Conservation (phyloP, 2,797 vertebrate genomes). For the Trematomus bernacchii region DNA sequence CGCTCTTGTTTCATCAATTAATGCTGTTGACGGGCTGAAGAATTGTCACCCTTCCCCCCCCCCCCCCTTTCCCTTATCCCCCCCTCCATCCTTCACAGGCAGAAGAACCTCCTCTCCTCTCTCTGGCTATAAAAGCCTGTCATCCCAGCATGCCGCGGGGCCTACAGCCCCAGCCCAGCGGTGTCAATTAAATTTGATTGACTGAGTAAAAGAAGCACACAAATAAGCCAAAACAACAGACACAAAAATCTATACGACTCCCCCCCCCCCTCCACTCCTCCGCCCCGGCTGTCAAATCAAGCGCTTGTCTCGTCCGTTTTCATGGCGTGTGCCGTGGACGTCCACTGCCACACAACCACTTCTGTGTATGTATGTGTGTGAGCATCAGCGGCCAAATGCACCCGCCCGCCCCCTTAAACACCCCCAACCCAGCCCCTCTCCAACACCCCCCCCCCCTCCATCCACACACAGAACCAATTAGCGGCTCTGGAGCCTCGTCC, state of each 20-base stretch:
- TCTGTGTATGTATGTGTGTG: conserved; percentile 25
- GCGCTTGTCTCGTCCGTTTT: conserved; percentile 93
- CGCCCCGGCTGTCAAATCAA: conserved; percentile 93
- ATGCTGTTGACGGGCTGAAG: conserved; percentile 90
- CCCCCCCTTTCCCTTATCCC: conserved; percentile 82
- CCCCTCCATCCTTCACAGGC: conserved; percentile 80
- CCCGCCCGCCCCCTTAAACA: conserved; percentile 62
- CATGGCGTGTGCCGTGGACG: conserved; percentile 76
- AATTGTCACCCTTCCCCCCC: conserved; percentile 89
- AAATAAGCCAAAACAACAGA: conserved; percentile 99
- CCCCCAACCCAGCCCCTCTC: conserved; percentile 6
- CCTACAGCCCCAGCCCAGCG: conserved; percentile 94
- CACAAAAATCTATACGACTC: conserved; percentile 99
- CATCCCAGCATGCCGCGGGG: conserved; percentile 86
- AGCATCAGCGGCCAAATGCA: conserved; percentile 27
- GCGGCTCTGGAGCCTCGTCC: conserved; percentile 86
- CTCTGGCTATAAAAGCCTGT: conserved; percentile 95
- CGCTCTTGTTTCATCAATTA: conserved; percentile 94
- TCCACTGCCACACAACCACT: conserved; percentile 42
- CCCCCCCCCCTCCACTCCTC: conserved; percentile 91
- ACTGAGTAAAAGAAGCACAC: conserved; percentile 99
- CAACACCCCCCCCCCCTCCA: conserved; percentile 88
- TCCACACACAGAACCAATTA: conserved; percentile 95
- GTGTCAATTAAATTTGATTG: conserved; percentile 99
- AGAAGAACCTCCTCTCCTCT: conserved; percentile 73